phyloP scores from a whole-genome alignment of 2,113 vertebrate genomes.

The Pterocles orientalis region DNA sequence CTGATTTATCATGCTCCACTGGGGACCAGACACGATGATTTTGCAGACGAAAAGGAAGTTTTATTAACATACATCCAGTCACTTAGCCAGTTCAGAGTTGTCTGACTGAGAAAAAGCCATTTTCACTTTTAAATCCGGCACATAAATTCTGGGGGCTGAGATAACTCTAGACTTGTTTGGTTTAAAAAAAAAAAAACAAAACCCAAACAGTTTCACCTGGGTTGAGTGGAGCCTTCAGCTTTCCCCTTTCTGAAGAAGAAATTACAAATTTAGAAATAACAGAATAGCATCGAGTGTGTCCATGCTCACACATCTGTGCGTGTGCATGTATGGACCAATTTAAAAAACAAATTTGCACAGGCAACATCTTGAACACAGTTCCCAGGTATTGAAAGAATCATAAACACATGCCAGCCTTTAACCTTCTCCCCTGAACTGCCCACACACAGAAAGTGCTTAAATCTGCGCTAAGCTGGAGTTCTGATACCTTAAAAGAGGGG shows the following conservation, averaged over 20 bases:
- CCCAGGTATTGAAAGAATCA: not conserved
- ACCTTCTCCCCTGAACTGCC: not conserved
- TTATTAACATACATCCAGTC: conserved; percentile 49
- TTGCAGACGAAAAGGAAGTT: not conserved
- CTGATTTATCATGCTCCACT: conserved; percentile 46
- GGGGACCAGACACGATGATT: conserved; percentile 33
- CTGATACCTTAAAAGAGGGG: conserved; percentile 24
- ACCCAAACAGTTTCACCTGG: not conserved
- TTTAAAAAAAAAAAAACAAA: not conserved
- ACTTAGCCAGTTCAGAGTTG: conserved; percentile 7
- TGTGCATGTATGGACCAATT: not conserved
- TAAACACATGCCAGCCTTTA: not conserved
- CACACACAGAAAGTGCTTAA: not conserved
- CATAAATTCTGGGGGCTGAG: conserved; percentile 24
- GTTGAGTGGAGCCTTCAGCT: not conserved
- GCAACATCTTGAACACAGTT: rapidly evolving
- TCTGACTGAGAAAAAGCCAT: conserved; percentile 37
- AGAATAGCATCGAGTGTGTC: not conserved
- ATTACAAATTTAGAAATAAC: not conserved
- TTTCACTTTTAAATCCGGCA: conserved; percentile 25
- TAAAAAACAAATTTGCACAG: not conserved
- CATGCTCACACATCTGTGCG: not conserved
- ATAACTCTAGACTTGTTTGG: not conserved
- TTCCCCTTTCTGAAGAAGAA: not conserved
- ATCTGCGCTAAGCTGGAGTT: not conserved